Evolutionary conservation across 2,797 vertebrate genomes (phyloP).

Genomic region (Apogon hyalosoma): DNA sequence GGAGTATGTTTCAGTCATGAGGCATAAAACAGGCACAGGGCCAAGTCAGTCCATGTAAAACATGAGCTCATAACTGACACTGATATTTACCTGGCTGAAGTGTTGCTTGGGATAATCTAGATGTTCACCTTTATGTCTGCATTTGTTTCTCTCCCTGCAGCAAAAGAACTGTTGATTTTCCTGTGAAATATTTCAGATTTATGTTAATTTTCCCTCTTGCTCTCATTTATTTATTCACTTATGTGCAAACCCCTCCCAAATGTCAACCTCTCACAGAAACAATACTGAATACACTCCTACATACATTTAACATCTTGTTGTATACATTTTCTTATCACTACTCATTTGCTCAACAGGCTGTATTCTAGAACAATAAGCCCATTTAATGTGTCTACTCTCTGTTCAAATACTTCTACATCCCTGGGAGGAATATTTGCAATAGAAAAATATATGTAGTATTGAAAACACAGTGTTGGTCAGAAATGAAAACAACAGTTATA

Average conservation of each 20-base stretch:
- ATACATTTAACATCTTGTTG: background rate
- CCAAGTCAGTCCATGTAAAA: background rate
- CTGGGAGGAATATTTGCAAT: slow-evolving; percentile 5
- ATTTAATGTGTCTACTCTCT: slow-evolving; percentile 15
- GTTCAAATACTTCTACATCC: slow-evolving; percentile 29
- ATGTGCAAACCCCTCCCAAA: too few relatives aligned
- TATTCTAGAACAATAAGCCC: slow-evolving; percentile 23
- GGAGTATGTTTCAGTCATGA: background rate
- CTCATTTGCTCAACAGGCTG: background rate
- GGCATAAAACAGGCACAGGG: background rate
- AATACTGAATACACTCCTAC: too few relatives aligned
- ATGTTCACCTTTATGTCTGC: slow-evolving; percentile 3
- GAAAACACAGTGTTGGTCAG: slow-evolving; percentile 7
- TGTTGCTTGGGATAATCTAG: slow-evolving; percentile 25
- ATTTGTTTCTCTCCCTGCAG: slow-evolving; percentile 7
- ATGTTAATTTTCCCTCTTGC: background rate
- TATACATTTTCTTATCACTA: too few relatives aligned
- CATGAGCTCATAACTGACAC: slow-evolving; percentile 10
- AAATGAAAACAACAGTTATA: slow-evolving; percentile 8
- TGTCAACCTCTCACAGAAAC: too few relatives aligned
- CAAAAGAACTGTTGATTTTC: too few relatives aligned
- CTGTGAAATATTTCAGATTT: background rate
- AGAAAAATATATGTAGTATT: too few relatives aligned
- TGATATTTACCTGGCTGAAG: slow-evolving; percentile 16
- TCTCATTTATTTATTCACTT: too few relatives aligned